Percentiles rank a stretch among this genome's conserved stretches.
Conservation (phyloP, 2,888 invertebrate species). For the Colostygia pectinataria region DNA sequence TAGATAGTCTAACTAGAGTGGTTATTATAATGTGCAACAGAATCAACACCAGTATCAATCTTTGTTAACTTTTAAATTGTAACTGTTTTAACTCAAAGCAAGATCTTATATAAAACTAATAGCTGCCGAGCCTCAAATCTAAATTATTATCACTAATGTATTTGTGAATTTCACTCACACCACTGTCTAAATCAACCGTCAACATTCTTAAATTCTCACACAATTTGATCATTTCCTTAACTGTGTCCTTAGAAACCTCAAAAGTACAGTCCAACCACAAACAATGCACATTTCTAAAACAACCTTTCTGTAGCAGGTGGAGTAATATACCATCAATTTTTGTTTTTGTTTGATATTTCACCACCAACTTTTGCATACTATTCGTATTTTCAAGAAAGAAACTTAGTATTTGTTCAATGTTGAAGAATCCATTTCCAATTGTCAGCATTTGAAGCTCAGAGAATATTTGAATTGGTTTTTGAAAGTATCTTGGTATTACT, state of each 20-base stretch:
- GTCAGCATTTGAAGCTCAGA: constrained; percentile 61
- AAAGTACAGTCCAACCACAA: constrained; percentile 77
- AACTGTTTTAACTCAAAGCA: neutral
- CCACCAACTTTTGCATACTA: constrained; percentile 60
- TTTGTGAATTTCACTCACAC: constrained; percentile 60
- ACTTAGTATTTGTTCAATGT: constrained; percentile 60
- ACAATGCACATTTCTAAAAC: constrained; percentile 58
- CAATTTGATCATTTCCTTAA: constrained; percentile 61
- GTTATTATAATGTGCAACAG: too few relatives aligned
- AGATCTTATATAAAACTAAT: constrained; percentile 44
- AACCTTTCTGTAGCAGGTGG: constrained; percentile 61
- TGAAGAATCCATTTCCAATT: constrained; percentile 71
- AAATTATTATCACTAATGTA: constrained; percentile 71
- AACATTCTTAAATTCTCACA: constrained; percentile 66
- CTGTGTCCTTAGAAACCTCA: constrained; percentile 65
- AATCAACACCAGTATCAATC: too few relatives aligned
- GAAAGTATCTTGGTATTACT: constrained; percentile 61
- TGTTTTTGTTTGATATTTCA: constrained; percentile 73
- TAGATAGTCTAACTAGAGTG: too few relatives aligned
- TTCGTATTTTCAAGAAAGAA: constrained; percentile 70
- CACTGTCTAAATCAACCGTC: constrained; percentile 64
- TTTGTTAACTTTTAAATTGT: neutral
- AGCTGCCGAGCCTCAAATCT: constrained; percentile 71
- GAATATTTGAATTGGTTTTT: constrained; percentile 60
- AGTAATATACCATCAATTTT: constrained; percentile 62